A percentile compares a stretch with the other conserved stretches of the same genome.
Evolutionary conservation across 1,140 invertebrate species (phyloP).

Genomic region (Aphelenchoides besseyi): DNA sequence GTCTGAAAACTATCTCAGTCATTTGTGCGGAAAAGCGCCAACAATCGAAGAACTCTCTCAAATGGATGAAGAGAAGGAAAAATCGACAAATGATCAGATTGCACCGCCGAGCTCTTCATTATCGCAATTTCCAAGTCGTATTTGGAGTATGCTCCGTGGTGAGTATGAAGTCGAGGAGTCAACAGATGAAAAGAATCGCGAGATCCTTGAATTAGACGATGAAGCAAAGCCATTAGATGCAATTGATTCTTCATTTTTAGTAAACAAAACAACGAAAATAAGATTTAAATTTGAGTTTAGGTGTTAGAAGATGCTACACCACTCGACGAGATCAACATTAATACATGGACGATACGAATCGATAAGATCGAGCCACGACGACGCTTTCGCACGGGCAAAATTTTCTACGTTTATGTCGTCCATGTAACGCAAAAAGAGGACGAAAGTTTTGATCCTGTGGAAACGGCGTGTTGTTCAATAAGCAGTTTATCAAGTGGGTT

Average conservation of each 20-base stretch:
- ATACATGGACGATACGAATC: constrained; percentile 44
- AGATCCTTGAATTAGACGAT: constrained; percentile 1
- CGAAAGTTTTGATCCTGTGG: constrained; percentile 11
- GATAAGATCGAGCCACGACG: constrained; percentile 33
- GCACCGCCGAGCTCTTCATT: constrained; percentile 33
- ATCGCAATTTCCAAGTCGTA: constrained; percentile 33
- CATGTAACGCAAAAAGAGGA: constrained; percentile 33
- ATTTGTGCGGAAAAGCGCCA: constrained; percentile 46
- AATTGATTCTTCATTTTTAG: constrained; percentile 23
- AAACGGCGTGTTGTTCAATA: not conserved
- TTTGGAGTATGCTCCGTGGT: constrained; percentile 12
- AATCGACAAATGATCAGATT: not conserved
- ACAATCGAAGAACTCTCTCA: constrained; percentile 44
- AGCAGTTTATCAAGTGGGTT: constrained; percentile 14
- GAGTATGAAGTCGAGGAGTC: not conserved
- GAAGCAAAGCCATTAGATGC: constrained; percentile 22
- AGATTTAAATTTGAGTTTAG: constrained; percentile 27
- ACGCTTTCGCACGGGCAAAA: constrained; percentile 24
- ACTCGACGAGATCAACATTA: constrained; percentile 38
- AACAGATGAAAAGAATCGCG: constrained; percentile 11
- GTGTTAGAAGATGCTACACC: constrained; percentile 22
- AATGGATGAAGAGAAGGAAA: not conserved
- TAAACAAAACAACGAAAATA: too few relatives aligned
- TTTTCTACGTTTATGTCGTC: constrained; percentile 41
- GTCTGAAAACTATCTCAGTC: constrained; percentile 45